Conservation (phyloP, 2,797 vertebrate species). For the Borostomias antarcticus region DNA sequence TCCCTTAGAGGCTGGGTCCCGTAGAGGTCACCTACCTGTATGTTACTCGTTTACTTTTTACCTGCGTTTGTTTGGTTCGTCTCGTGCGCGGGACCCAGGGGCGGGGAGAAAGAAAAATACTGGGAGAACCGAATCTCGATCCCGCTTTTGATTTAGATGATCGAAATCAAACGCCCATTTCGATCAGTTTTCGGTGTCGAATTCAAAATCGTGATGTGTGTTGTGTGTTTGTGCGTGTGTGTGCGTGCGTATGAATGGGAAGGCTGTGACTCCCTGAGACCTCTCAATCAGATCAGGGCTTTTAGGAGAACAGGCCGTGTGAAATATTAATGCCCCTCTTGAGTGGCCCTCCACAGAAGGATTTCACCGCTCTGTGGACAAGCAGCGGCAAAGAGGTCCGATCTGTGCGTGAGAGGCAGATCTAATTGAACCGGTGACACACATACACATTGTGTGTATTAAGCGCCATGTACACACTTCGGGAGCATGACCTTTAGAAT, state of each 20-base stretch:
- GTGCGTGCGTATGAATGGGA: neutral
- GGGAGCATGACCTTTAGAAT: conserved; percentile 45
- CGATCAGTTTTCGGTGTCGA: no score
- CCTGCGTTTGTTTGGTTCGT: no score
- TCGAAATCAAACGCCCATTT: no score
- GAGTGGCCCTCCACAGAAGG: conserved; percentile 61
- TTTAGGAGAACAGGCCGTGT: conserved; percentile 64
- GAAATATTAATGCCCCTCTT: conserved; percentile 69
- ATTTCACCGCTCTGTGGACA: conserved; percentile 62
- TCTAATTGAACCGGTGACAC: conserved; percentile 25
- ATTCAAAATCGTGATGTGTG: no score
- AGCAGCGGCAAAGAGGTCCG: conserved; percentile 56
- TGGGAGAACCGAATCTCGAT: no score
- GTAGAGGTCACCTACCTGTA: no score
- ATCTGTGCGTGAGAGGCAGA: conserved; percentile 56
- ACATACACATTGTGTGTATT: conserved; percentile 3
- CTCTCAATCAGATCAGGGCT: conserved; percentile 56
- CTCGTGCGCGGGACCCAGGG: no score
- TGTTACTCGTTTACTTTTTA: no score
- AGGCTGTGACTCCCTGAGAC: conserved; percentile 54
- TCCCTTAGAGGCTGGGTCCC: neutral
- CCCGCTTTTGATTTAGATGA: no score
- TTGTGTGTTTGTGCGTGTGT: conserved; percentile 25
- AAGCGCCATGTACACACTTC: no score
- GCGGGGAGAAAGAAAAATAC: no score